These are phyloP conservation scores for Micrasema minimum DNA, from an alignment of 1,140 invertebrate species.

Conservation along the genomic window DNA sequence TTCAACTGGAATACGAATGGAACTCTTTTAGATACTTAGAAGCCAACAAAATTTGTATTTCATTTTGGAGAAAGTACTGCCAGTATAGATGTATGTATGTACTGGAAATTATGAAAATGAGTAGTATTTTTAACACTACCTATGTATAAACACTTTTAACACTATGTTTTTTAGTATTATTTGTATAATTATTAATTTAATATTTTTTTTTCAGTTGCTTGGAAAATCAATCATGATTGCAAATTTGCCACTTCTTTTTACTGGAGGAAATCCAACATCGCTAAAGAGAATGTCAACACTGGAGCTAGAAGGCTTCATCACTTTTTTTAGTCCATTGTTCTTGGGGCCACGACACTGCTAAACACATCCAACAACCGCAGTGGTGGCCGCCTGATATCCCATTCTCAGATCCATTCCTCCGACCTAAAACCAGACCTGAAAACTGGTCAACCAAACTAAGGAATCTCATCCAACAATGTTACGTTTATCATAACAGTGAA, in stretches of 20 bases:
- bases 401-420: conserved; percentile 72
- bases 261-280: conserved; percentile 75
- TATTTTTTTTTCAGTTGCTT: conserved; percentile 4
- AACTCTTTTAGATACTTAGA: no score
- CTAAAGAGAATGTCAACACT: conserved; percentile 71
- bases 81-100: no score
- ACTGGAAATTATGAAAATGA: no score
- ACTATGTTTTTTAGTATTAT: no score
- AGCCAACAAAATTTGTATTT: no score
- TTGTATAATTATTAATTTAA: no score
- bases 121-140: no score
- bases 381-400: conserved; percentile 77
- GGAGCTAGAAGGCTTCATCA: conserved; percentile 76
- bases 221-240: conserved; percentile 66
- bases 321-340: conserved; percentile 81
- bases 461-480: conserved; percentile 75
- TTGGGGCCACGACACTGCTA: conserved; percentile 71
- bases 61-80: no score
- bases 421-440: conserved; percentile 64
- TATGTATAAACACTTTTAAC: no score
- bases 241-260: conserved; percentile 76
- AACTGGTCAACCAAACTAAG: conserved; percentile 73
- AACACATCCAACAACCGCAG: conserved; percentile 69
- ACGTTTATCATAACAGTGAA: conserved; percentile 76
- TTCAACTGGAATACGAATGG: no score